Base-by-base conservation (phyloP, 2,888 invertebrate genomes). In the Lochmaea crataegi region DNA sequence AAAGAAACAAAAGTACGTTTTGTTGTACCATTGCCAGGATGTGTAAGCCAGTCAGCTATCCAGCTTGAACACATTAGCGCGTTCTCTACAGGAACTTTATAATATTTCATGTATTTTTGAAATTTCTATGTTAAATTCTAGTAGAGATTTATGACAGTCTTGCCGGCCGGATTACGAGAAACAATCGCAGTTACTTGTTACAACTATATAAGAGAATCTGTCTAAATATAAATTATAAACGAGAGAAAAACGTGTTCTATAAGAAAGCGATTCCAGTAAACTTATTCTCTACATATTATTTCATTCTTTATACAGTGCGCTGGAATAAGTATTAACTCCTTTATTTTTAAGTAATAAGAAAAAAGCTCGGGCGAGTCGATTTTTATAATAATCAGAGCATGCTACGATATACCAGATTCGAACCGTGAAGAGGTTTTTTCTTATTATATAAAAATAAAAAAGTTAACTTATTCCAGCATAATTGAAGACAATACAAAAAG, bases 1-100 rank as follows among this genome's bases (percentile, higher is more conserved):
- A 82, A 81, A 81, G 77, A 75, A 82, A 78, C 78, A 80, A 80
- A 77, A 80, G 75, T 76, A 71, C 71, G 74, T 75, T 68, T 76
- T 76, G 79, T 82, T 83, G 83, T 83, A 83, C 80, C 77, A 75
- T 73, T 82, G 83, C 83, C 83, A 83, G 80, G 75, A 77, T 78
- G 80, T 61, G 42, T 65, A 57, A 69, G 71, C 70, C 70, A 76
- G 71, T 76, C 76, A 71, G 71, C 71, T 71, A 71, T 73, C 75
- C 72, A 63, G 71, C 71, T 70, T 65, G 74, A 73, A 73, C 68
- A 67, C 73, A 73, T 75, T 73, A 75, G 71, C 73, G 71, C 73
- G 68, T 75, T 67, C 73, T 63, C 66, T 69, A 63, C 42, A 45
- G 63, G 68, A 57, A 73, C 64, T 75, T 75, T 65, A 71, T 75